phyloP scores from a whole-genome alignment of 2,797 vertebrate genomes.

The Botia almorhae region DNA sequence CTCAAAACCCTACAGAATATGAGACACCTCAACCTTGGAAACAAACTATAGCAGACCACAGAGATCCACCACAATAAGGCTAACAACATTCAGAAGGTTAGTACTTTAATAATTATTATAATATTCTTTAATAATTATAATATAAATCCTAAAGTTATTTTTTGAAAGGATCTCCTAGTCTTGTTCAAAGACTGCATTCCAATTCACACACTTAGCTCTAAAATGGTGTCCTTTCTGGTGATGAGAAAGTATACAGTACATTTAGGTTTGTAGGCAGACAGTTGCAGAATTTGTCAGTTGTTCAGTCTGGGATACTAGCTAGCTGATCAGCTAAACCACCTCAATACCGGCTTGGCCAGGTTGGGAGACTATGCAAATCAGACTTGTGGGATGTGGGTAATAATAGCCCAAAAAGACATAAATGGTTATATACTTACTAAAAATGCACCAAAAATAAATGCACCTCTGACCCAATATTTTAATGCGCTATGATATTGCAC shows the following conservation, averaged over 20 bases:
- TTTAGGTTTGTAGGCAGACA: not conserved
- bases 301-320: too few species aligned
- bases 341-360: not conserved
- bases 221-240: not conserved
- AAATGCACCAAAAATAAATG: not conserved
- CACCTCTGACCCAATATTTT: too few species aligned
- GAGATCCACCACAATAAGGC: not conserved
- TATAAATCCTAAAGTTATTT: not conserved
- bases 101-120: not conserved
- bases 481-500: not conserved
- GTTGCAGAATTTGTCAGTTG: not conserved
- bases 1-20: not conserved
- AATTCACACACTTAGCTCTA: not conserved
- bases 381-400: too few species aligned
- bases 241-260: not conserved
- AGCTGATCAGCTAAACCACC: not conserved
- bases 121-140: not conserved
- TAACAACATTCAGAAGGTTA: not conserved
- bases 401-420: too few species aligned
- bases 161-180: too few species aligned
- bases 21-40: not conserved
- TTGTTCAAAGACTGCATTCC: not conserved
- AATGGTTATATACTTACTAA: too few species aligned
- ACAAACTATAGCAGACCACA: not conserved
- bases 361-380: not conserved